Percentiles rank a stretch among this genome's conserved stretches.
These are phyloP conservation scores for Scaptodrosophila lebanonensis DNA, from an alignment of 1,140 invertebrate genomes.

Conservation along the genomic window DNA sequence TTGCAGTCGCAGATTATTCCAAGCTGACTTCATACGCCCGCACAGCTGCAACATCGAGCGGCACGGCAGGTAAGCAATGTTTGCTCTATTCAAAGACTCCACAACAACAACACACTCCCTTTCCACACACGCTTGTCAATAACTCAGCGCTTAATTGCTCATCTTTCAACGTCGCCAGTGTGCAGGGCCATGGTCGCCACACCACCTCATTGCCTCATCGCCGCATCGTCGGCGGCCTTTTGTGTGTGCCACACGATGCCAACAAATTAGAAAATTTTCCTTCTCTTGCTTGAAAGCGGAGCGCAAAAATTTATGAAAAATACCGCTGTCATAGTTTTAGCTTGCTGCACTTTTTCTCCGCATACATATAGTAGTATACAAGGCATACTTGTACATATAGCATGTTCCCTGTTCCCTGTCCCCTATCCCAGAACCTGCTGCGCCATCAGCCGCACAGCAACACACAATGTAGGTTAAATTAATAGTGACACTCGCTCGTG, in stretches of 20 bases:
- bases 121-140: constrained; percentile 53
- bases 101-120: background rate
- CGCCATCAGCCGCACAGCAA: background rate
- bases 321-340: constrained; percentile 50
- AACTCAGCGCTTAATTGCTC: constrained; percentile 72
- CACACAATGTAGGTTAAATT: constrained; percentile 64
- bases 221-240: constrained; percentile 31
- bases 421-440: constrained; percentile 5
- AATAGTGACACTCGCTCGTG: constrained; percentile 60
- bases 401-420: background rate
- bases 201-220: background rate
- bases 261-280: constrained; percentile 50
- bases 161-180: constrained; percentile 63
- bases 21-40: background rate
- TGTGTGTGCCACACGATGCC: constrained; percentile 5
- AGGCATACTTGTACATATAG: background rate
- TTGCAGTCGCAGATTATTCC: constrained; percentile 18
- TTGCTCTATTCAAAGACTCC: too few species aligned
- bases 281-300: background rate
- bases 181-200: constrained; percentile 6
- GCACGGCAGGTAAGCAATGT: too few species aligned
- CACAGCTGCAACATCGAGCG: background rate
- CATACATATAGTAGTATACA: constrained; percentile 11
- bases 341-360: constrained; percentile 36
- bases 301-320: constrained; percentile 35